Evolutionary conservation across 2,888 invertebrate genomes (phyloP).

Genomic region (Rhagonycha fulva): DNA sequence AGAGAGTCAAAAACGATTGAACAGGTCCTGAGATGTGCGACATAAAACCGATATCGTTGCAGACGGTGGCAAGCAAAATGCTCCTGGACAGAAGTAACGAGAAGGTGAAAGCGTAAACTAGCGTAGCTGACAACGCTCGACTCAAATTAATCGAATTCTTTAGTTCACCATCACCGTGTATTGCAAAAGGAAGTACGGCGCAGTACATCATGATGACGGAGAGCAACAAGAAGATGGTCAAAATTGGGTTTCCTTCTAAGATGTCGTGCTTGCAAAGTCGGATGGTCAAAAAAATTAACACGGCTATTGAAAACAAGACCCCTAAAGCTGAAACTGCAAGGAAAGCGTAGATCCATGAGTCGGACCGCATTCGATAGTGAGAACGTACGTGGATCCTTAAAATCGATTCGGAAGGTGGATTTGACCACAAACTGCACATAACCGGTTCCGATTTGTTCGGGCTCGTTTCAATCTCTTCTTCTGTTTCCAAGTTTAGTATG

Average conservation of each 20-base stretch:
- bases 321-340: conserved; percentile 70
- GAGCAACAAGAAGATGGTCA: conserved; percentile 57
- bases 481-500: conserved; percentile 34
- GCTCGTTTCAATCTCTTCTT: not conserved
- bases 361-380: conserved; percentile 44
- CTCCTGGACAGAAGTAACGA: conserved; percentile 67
- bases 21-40: conserved; percentile 73
- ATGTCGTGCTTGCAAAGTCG: conserved; percentile 66
- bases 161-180: conserved; percentile 47
- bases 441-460: conserved; percentile 29
- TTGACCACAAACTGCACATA: conserved; percentile 33
- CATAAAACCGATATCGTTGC: conserved; percentile 67
- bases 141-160: conserved; percentile 58
- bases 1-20: conserved; percentile 66
- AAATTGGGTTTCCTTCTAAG: conserved; percentile 69
- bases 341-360: conserved; percentile 65
- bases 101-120: conserved; percentile 66
- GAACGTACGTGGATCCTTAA: conserved; percentile 13
- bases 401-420: conserved; percentile 24
- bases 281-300: conserved; percentile 67
- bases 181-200: conserved; percentile 58
- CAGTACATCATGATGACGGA: conserved; percentile 58
- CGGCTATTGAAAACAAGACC: conserved; percentile 65
- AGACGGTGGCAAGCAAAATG: conserved; percentile 68
- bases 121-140: conserved; percentile 62